A percentile compares a stretch with the other conserved stretches of the same genome.
phyloP scores from a whole-genome alignment of 2,113 vertebrate species.

The Zootoca vivipara region DNA sequence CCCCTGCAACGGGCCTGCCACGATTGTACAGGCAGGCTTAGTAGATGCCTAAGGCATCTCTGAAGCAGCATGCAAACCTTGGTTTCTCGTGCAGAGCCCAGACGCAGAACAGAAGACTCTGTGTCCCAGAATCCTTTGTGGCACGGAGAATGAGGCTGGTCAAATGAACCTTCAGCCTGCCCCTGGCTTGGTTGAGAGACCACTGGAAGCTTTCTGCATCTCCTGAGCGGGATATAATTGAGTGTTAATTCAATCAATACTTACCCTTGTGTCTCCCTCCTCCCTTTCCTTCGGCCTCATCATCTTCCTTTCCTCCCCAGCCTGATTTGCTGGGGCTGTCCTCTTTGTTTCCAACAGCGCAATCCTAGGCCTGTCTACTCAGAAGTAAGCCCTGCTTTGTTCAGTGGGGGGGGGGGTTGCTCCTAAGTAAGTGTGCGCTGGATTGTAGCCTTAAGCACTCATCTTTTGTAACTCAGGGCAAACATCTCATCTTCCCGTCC shows the following conservation, averaged over 20 bases:
- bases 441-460: background rate
- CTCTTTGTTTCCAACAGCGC: background rate
- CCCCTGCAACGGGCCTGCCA: background rate
- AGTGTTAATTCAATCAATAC: background rate
- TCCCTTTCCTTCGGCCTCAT: background rate
- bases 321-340: background rate
- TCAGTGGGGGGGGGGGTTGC: background rate
- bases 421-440: background rate
- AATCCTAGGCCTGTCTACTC: background rate
- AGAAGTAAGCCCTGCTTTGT: background rate
- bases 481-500: background rate
- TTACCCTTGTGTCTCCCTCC: background rate
- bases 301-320: too few relatives aligned
- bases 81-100: background rate
- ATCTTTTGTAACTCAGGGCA: constrained; percentile 24
- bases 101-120: too few relatives aligned
- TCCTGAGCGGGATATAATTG: background rate
- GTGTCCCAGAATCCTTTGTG: background rate
- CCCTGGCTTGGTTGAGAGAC: background rate
- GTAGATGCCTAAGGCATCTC: background rate
- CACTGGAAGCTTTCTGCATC: background rate
- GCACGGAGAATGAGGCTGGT: background rate
- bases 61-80: background rate
- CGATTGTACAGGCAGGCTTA: background rate
- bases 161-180: too few relatives aligned